Base-by-base conservation (phyloP, 2,888 invertebrate species). In the Drosophila fulvimacula region DNA sequence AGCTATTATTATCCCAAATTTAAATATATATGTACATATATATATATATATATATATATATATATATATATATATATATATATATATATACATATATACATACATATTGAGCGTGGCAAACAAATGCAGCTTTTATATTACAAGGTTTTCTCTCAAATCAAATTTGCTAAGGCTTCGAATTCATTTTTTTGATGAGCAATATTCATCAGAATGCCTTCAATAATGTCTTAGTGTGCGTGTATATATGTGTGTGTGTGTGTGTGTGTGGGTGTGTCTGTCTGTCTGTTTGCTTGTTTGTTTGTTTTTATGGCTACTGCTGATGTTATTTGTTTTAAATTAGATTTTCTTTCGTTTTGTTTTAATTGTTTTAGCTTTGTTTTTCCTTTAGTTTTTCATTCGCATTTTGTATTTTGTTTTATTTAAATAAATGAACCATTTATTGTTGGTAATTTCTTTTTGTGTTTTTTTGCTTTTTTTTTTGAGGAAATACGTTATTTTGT, bases 381-480 rank as follows among this genome's bases (percentile, higher is more conserved):
- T 61, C 21, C 24, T 67, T 65, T 48, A 57, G 46, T 34, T 62
- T 73, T 39, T 19, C 19, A 32, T 48, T 52, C 51, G 38, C 32
- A 48, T 58, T 58, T 36, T 42, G 32, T 34, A 57, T 36, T 27
- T 44, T 21, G 15, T 41, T 41, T 52, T 56, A 21, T 58, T 64
- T 57, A 39, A 61, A 44, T 60, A 65, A 67, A 66, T 68, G 57
- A 74, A 75, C 81, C 73, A 78, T 65, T 64, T 63, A 56, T 42
- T 32, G 21, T 55, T 53, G 11, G 30, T 41, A n/a, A n/a, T 36
- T 17, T 11, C 39, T 44, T 46, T 38, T 49, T 59, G 49, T 46
- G 17, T 32, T 41, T 44, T 48, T 44, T 48, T 46, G 17, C 27
- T 41, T 44, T 48, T 44, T 48, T 32, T 58, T 60, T 69, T 57